These are phyloP conservation scores for Hybognathus amarus DNA, from an alignment of 2,797 vertebrate genomes.

Conservation along the genomic window DNA sequence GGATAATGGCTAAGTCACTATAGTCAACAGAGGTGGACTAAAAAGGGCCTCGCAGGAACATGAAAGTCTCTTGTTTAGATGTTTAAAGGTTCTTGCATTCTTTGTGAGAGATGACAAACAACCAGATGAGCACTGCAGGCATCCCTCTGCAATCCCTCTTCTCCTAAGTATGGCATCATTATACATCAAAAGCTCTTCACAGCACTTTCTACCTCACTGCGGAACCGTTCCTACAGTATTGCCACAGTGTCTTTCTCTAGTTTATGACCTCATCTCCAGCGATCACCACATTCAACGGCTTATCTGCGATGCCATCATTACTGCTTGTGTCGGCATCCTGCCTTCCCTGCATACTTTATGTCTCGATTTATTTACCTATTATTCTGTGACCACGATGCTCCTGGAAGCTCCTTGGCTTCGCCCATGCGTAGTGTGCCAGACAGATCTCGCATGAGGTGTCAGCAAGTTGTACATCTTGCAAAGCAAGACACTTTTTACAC, in stretches of 20 bases:
- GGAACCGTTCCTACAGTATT: conserved; percentile 7
- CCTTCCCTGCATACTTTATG: conserved; percentile 43
- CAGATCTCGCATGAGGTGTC: conserved; percentile 48
- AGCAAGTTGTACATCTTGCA: conserved; percentile 53
- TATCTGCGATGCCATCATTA: conserved; percentile 53
- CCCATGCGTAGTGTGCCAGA: conserved; percentile 23
- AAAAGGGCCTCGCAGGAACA: neutral
- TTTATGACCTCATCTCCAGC: conserved; percentile 55
- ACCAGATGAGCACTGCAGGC: neutral
- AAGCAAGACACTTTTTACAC: conserved; percentile 50
- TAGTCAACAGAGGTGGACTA: neutral
- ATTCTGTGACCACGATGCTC: conserved; percentile 28
- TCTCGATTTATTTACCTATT: conserved; percentile 57
- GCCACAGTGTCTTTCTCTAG: conserved; percentile 39
- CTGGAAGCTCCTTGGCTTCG: conserved; percentile 18
- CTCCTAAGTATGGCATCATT: conserved; percentile 48
- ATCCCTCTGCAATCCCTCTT: conserved; percentile 17
- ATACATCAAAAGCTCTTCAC: conserved; percentile 53
- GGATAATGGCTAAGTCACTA: neutral
- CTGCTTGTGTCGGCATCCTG: conserved; percentile 16
- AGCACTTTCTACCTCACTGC: conserved; percentile 21
- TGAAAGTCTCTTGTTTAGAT: neutral
- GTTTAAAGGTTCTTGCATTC: neutral
- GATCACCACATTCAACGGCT: conserved; percentile 38
- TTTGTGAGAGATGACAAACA: conserved; percentile 32